Evolutionary conservation across 2,113 vertebrate species (phyloP).

Genomic region (Danionella cerebrum): DNA sequence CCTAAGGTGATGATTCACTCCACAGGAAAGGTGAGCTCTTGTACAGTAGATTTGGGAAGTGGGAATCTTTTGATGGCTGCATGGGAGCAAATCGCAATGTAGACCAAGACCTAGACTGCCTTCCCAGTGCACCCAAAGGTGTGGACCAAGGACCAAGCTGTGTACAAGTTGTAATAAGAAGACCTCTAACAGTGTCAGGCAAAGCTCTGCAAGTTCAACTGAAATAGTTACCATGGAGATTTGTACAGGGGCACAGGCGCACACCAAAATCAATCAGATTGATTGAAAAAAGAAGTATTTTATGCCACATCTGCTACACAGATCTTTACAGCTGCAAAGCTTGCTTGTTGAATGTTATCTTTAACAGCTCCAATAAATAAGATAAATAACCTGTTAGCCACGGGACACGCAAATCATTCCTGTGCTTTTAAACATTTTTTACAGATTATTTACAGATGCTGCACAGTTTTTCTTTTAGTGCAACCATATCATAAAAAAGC

Average conservation of each 20-base stretch:
- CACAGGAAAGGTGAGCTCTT: neutral
- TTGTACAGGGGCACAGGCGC: constrained; percentile 19
- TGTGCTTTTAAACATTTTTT: too few relatives aligned
- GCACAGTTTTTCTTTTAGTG: too few relatives aligned
- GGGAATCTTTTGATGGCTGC: constrained; percentile 5
- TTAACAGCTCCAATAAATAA: neutral
- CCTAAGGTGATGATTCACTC: neutral
- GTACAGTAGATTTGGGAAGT: neutral
- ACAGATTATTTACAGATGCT: too few relatives aligned
- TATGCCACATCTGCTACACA: neutral
- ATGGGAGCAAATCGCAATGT: neutral
- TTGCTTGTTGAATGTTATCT: neutral
- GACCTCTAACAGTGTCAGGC: constrained; percentile 4
- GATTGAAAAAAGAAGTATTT: constrained; percentile 28
- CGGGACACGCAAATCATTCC: neutral
- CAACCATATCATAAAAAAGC: too few relatives aligned
- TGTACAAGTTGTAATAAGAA: constrained; percentile 31
- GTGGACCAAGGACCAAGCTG: constrained; percentile 20
- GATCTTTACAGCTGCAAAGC: neutral
- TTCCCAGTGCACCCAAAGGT: constrained; percentile 14
- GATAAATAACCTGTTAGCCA: neutral
- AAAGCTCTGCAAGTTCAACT: constrained; percentile 10
- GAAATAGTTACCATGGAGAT: constrained; percentile 29
- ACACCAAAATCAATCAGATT: constrained; percentile 17
- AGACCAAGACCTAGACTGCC: neutral